A percentile compares a stretch with the other conserved stretches of the same genome.
Evolutionary conservation across 2,888 invertebrate species (phyloP).

Genomic region (Litoditis marina): DNA sequence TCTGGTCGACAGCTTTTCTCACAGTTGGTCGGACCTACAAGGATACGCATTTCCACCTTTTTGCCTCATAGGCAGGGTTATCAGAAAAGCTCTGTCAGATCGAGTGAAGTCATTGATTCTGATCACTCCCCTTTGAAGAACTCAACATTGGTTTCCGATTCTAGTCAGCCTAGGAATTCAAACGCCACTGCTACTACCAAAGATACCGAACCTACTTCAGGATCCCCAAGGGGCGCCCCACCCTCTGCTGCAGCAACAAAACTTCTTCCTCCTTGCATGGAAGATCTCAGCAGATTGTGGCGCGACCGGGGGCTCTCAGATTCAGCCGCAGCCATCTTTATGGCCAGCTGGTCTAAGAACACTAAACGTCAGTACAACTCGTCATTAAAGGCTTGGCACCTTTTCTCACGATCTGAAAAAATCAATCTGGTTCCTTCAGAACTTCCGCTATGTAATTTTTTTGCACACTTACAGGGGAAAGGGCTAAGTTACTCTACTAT

Average conservation of each 20-base stretch:
- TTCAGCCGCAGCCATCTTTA: not conserved
- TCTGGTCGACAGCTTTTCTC: conserved; percentile 3
- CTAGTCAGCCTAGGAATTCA: not conserved
- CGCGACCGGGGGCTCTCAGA: not conserved
- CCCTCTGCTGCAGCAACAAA: not conserved
- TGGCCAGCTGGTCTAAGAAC: conserved; percentile 3
- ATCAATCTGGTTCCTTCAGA: conserved; percentile 1
- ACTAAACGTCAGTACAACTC: conserved; percentile 1
- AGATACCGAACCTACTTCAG: not conserved
- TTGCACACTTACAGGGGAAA: not conserved
- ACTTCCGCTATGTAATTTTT: conserved; percentile 2
- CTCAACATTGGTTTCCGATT: conserved; percentile 11
- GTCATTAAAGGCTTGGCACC: not conserved
- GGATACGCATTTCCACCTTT: conserved; percentile 17
- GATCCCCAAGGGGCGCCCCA: not conserved
- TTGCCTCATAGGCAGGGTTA: not conserved
- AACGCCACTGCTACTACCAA: not conserved
- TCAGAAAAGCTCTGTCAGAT: conserved; percentile 6
- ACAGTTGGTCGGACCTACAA: conserved; percentile 3
- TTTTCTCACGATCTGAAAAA: not conserved
- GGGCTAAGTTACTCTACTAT: conserved; percentile 5
- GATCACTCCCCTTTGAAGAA: conserved; percentile 8
- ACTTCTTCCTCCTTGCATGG: not conserved
- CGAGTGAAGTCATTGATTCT: conserved; percentile 3
- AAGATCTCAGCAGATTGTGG: not conserved